Evolutionary conservation across 2,797 vertebrate genomes (phyloP), one percentile per base, ranked within the genome.

Genomic region (Sphenopsis melanotis): DNA sequence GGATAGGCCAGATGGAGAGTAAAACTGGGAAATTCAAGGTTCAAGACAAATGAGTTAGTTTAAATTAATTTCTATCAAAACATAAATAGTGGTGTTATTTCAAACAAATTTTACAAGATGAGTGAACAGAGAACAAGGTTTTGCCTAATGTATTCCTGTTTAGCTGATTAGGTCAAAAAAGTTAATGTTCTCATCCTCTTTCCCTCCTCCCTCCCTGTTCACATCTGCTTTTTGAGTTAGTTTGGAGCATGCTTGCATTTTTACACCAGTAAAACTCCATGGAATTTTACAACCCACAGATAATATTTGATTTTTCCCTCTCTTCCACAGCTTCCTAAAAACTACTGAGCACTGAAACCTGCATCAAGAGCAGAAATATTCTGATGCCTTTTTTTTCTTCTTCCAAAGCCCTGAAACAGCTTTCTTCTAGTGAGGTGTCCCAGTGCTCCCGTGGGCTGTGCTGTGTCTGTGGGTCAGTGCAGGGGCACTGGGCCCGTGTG

Each of bases 191-290:
- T 93, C 61, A 34, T 77, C 17, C 44, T 27, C n/a, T 53, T 44
- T 47, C 12, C 20, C 27, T 44, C 11, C 6, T 70, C 34, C 14
- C 4, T 84, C 42, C 11, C 46, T 83, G 20, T 19, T 83, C 75
- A 85, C 82, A 91, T 93, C 93, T 97, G 93, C 86, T 89, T 90
- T 94, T 76, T 89, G 34, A 82, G 26, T 95, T 64, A 65, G 26
- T 63, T 84, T 94, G 88, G 90, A 84, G 46, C 11, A 2, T 17
- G 29, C 34, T 70, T 87, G 77, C 56, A 39, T 87, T 93, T 86
- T 90, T 90, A 55, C 56, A 37, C 66, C 26, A 34, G 57, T 88
- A 79, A 84, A 90, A 66, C 71, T 85, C 71, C 1, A 20, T 64
- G 63, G 86, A 91, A 61, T 95, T 92, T 94, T 90, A 69, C 83